These are phyloP conservation scores for Patella depressa DNA, from an alignment of 2,888 invertebrate genomes.

Conservation along the genomic window DNA sequence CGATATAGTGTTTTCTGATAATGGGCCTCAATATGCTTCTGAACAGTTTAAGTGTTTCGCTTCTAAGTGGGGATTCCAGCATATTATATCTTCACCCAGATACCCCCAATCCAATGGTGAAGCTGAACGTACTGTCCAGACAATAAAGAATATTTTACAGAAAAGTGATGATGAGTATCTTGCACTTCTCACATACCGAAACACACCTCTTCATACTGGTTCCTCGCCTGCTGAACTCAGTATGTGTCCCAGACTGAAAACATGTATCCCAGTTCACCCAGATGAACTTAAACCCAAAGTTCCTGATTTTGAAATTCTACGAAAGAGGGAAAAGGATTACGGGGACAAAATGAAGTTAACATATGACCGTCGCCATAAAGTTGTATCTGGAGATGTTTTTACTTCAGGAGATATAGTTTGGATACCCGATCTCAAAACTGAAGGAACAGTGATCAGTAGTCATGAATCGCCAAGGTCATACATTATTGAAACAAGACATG, in stretches of 20 bases:
- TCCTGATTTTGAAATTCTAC: neutral
- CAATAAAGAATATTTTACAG: conserved; percentile 31
- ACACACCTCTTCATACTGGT: too few relatives aligned
- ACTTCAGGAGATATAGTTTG: neutral
- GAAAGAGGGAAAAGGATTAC: neutral
- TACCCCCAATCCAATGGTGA: conserved; percentile 32
- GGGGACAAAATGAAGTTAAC: neutral
- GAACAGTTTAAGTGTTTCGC: conserved; percentile 25
- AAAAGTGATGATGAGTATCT: conserved; percentile 26
- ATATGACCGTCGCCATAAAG: neutral
- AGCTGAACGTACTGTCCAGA: conserved; percentile 30
- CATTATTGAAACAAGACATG: neutral
- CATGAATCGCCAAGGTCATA: neutral
- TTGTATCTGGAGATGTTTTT: neutral
- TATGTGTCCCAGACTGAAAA: conserved; percentile 24
- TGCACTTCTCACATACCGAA: conserved; percentile 28
- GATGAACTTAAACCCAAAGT: neutral
- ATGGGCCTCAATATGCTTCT: conserved; percentile 18
- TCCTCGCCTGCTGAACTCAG: conserved; percentile 31
- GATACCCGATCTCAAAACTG: neutral
- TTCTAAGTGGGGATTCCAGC: conserved; percentile 21
- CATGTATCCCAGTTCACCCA: conserved; percentile 3
- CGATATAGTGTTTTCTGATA: conserved; percentile 18
- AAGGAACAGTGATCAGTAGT: neutral
- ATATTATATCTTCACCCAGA: conserved; percentile 21